Conservation (phyloP, 2,113 vertebrate genomes). For the Otus sunia region DNA sequence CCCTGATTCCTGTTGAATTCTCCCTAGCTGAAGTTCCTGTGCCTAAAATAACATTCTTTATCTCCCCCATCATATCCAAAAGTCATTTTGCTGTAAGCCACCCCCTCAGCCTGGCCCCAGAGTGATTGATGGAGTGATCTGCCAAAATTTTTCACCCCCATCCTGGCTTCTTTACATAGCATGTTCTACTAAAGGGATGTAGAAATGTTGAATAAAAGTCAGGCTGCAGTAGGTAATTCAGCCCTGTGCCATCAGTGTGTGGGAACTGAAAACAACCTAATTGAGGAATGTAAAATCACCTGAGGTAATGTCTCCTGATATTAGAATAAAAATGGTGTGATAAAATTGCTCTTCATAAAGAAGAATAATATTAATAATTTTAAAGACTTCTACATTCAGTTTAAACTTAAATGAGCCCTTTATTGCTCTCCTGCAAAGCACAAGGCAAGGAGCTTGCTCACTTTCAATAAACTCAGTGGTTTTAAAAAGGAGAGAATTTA, state of each 20-base stretch:
- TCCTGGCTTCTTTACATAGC: background rate
- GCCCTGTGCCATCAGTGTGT: background rate
- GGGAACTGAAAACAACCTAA: background rate
- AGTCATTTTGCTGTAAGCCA: background rate
- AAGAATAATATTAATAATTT: background rate
- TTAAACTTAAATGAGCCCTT: conserved; percentile 21
- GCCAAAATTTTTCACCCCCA: background rate
- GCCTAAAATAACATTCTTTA: conserved; percentile 46
- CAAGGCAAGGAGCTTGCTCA: background rate
- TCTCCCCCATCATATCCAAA: background rate
- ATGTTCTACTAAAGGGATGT: background rate
- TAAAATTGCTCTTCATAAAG: conserved; percentile 8
- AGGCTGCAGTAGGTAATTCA: background rate
- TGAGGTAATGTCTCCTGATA: background rate
- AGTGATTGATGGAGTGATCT: background rate
- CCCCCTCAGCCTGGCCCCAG: background rate
- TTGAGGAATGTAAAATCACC: background rate
- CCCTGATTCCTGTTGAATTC: background rate
- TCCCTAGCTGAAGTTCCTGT: background rate
- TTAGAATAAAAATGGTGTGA: background rate
- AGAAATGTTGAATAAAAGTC: background rate
- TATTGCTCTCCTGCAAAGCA: conserved; percentile 5
- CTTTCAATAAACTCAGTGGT: background rate
- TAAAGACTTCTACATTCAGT: background rate
- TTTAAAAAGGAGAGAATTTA: background rate